phyloP scores from a whole-genome alignment of 1,140 invertebrate species.

The Macrosteles quadrilineatus region DNA sequence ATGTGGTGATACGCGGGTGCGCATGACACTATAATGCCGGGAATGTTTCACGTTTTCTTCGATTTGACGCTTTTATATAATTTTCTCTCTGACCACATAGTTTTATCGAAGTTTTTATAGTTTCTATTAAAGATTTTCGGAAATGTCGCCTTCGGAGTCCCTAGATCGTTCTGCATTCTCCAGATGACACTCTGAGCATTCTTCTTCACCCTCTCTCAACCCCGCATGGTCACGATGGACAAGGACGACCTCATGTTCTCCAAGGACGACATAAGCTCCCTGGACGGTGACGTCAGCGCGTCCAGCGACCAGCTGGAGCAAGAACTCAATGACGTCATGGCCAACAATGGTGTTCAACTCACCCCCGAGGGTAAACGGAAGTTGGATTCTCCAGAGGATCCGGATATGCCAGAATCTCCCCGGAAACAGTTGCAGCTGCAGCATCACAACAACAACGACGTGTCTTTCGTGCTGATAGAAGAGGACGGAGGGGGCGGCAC shows the following conservation, averaged over 20 bases:
- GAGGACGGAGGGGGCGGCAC: conserved; percentile 46
- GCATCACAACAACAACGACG: conserved; percentile 57
- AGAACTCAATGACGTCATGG: conserved; percentile 31
- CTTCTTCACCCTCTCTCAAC: no score
- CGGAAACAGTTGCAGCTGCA: conserved; percentile 35
- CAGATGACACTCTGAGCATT: no score
- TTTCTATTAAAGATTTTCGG: no score
- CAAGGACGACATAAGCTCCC: conserved; percentile 17
- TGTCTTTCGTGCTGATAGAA: conserved; percentile 58
- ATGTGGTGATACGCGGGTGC: no score
- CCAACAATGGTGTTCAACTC: conserved; percentile 13
- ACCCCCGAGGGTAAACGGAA: conserved; percentile 17
- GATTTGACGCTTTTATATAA: no score
- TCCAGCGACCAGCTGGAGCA: conserved; percentile 24
- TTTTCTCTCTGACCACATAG: no score
- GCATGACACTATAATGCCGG: no score
- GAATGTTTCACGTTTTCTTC: no score
- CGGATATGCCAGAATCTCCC: conserved; percentile 28
- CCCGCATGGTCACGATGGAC: conserved; percentile 3
- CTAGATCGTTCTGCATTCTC: no score
- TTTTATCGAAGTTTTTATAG: no score
- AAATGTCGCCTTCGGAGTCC: no score
- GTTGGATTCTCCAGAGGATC: neutral
- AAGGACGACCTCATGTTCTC: conserved; percentile 26
- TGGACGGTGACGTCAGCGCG: conserved; percentile 24